A percentile compares a stretch with the other conserved stretches of the same genome.
Evolutionary conservation across 2,888 invertebrate genomes (phyloP).

Genomic region (Laothoe populi): DNA sequence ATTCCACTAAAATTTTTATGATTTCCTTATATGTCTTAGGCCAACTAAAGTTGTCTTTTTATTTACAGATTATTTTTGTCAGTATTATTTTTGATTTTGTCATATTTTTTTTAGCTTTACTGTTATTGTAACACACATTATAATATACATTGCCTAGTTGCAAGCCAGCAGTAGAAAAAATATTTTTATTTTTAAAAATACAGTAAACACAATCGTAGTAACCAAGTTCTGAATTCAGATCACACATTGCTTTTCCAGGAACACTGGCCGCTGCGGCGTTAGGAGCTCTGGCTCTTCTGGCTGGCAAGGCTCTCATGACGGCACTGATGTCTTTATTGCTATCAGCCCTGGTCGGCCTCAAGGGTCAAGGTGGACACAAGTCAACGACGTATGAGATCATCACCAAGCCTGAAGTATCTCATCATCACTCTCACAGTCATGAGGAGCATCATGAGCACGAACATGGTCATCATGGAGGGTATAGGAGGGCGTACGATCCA

Average conservation of each 20-base stretch:
- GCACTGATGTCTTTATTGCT: constrained; percentile 91
- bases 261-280: constrained; percentile 89
- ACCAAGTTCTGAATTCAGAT: background rate
- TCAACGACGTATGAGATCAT: constrained; percentile 93
- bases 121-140: no score
- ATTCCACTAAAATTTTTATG: no score
- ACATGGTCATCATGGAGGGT: constrained; percentile 82
- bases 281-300: constrained; percentile 89
- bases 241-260: constrained; percentile 68
- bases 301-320: constrained; percentile 94
- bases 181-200: background rate
- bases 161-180: no score
- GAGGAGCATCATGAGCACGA: constrained; percentile 86
- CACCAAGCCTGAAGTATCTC: constrained; percentile 91
- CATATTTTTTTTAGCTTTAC: no score
- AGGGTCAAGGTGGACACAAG: constrained; percentile 88
- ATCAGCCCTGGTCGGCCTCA: constrained; percentile 91
- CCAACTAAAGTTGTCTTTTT: background rate
- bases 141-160: no score
- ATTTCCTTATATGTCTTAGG: no score
- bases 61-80: background rate
- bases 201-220: background rate
- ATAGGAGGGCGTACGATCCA: constrained; percentile 81
- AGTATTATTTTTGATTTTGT: no score
- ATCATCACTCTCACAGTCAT: constrained; percentile 88